These are phyloP conservation scores for Andrena bucephala DNA, from an alignment of 2,888 invertebrate species.

Conservation along the genomic window DNA sequence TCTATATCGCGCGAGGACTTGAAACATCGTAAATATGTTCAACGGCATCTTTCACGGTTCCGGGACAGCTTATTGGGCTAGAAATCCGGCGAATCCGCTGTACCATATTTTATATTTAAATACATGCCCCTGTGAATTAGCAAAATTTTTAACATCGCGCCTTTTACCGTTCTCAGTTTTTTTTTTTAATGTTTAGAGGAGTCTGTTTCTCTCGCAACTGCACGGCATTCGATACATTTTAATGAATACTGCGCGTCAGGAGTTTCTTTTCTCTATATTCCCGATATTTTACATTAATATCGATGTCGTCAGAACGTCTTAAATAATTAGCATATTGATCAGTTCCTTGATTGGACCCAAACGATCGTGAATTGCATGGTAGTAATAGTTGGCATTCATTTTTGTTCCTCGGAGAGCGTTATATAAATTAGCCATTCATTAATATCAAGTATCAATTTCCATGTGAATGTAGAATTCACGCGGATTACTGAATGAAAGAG, in stretches of 20 bases:
- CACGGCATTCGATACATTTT: background rate
- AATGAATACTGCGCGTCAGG: background rate
- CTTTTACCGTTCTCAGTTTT: background rate
- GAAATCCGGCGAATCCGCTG: background rate
- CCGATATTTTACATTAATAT: too few relatives aligned
- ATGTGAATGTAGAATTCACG: too few relatives aligned
- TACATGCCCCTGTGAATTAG: background rate
- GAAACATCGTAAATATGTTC: conserved; percentile 41
- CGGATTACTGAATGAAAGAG: too few relatives aligned
- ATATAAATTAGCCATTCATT: too few relatives aligned
- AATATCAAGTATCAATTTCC: too few relatives aligned
- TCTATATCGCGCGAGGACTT: background rate
- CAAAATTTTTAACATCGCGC: conserved; percentile 1
- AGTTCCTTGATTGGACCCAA: too few relatives aligned
- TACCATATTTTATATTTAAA: background rate
- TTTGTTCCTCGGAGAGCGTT: too few relatives aligned
- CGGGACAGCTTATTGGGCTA: background rate
- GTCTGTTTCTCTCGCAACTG: background rate
- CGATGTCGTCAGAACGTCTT: too few relatives aligned
- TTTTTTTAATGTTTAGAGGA: background rate
- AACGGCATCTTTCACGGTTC: conserved; percentile 11
- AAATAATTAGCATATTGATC: too few relatives aligned
- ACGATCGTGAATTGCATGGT: too few relatives aligned
- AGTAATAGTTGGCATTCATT: too few relatives aligned
- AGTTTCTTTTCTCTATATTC: too few relatives aligned